These are phyloP conservation scores for Potamilus streckersoni DNA, from an alignment of 1,140 invertebrate genomes.

Conservation along the genomic window DNA sequence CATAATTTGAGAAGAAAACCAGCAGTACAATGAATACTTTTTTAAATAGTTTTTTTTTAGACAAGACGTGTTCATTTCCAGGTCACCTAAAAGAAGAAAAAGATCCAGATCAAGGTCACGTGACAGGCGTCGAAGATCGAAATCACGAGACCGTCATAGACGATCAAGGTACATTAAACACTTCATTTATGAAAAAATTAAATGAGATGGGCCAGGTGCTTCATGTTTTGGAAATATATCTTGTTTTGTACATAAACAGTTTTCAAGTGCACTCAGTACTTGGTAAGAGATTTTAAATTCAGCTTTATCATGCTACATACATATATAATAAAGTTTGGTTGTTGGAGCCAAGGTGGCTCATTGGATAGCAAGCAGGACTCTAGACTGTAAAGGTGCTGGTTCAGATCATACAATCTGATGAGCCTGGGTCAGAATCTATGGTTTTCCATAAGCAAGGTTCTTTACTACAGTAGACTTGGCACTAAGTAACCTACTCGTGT, in stretches of 20 bases:
- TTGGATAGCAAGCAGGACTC: too few relatives aligned
- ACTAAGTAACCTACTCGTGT: too few relatives aligned
- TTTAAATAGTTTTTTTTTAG: neutral
- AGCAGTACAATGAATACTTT: neutral
- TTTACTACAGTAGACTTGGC: too few relatives aligned
- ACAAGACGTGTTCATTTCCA: slow-evolving; percentile 20
- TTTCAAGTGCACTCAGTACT: too few relatives aligned
- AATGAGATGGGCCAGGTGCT: neutral
- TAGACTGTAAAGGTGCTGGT: too few relatives aligned
- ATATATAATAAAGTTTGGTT: too few relatives aligned
- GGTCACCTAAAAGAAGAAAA: slow-evolving; percentile 61
- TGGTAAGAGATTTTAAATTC: too few relatives aligned
- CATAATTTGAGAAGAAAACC: neutral
- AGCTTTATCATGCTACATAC: too few relatives aligned
- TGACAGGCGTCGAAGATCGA: slow-evolving; percentile 68
- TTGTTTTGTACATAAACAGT: neutral
- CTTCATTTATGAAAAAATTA: neutral
- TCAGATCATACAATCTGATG: too few relatives aligned
- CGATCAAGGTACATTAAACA: slow-evolving; percentile 51
- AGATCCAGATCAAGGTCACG: slow-evolving; percentile 67
- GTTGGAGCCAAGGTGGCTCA: too few relatives aligned
- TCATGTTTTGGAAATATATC: neutral
- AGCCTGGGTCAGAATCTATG: too few relatives aligned
- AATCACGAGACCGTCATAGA: slow-evolving; percentile 69
- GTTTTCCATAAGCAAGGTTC: too few relatives aligned